Percentiles rank a stretch among this genome's conserved stretches.
Conservation (phyloP, 2,888 invertebrate genomes). For the Andrena bicolor region DNA sequence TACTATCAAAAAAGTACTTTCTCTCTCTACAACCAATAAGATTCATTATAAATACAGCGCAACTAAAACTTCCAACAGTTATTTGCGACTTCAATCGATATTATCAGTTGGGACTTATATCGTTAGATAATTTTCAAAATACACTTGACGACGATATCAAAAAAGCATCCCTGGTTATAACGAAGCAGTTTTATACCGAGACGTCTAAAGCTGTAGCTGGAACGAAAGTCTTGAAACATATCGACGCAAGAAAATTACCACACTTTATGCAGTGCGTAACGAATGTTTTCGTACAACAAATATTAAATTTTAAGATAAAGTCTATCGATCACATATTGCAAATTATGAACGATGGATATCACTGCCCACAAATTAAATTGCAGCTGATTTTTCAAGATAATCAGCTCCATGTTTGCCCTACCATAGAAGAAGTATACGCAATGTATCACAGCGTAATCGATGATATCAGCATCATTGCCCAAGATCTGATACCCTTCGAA, state of each 20-base stretch:
- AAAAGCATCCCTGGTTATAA: slow-evolving; percentile 82
- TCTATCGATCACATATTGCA: slow-evolving; percentile 89
- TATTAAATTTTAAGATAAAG: slow-evolving; percentile 89
- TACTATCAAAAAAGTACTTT: slow-evolving; percentile 75
- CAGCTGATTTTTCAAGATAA: slow-evolving; percentile 86
- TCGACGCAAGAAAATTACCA: slow-evolving; percentile 77
- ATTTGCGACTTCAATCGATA: slow-evolving; percentile 82
- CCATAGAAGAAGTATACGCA: slow-evolving; percentile 86
- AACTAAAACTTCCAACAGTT: slow-evolving; percentile 82
- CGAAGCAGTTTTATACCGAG: slow-evolving; percentile 76
- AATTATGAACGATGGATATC: slow-evolving; percentile 86
- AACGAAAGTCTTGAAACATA: slow-evolving; percentile 69
- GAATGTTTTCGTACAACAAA: slow-evolving; percentile 87
- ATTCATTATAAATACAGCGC: slow-evolving; percentile 76
- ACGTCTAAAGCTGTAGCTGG: slow-evolving; percentile 53
- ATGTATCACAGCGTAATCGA: slow-evolving; percentile 87
- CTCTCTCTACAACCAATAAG: slow-evolving; percentile 75
- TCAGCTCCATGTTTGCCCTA: slow-evolving; percentile 86
- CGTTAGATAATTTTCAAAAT: slow-evolving; percentile 76
- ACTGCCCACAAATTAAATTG: slow-evolving; percentile 88
- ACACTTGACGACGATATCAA: slow-evolving; percentile 80
- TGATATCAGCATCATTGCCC: slow-evolving; percentile 87
- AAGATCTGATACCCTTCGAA: slow-evolving; percentile 88
- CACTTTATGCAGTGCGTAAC: slow-evolving; percentile 84
- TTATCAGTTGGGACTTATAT: slow-evolving; percentile 63